These are phyloP conservation scores for Drosophila takahashii DNA, from an alignment of 1,140 invertebrate genomes.

Conservation along the genomic window DNA sequence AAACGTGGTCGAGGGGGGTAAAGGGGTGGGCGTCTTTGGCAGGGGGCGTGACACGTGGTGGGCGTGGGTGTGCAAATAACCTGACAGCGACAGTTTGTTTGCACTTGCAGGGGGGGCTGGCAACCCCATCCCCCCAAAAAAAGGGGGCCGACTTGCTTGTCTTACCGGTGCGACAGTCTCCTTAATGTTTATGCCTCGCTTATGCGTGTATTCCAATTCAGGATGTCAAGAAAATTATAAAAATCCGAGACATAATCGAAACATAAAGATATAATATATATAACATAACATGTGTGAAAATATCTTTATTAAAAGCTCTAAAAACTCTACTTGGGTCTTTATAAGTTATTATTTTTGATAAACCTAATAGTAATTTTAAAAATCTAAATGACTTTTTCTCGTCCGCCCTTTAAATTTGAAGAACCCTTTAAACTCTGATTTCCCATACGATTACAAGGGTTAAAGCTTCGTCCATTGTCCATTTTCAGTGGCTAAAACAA, in stretches of 20 bases:
- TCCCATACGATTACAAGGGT: no score
- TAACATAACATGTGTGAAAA: no score
- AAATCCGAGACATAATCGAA: neutral
- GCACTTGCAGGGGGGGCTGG: slow-evolving; percentile 30
- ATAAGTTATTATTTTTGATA: no score
- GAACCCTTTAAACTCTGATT: no score
- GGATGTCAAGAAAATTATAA: slow-evolving; percentile 16
- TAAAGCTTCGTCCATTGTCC: no score
- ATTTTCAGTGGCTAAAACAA: no score
- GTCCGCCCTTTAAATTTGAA: no score
- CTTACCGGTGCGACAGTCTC: neutral
- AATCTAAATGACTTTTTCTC: no score
- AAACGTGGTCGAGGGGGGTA: slow-evolving; percentile 21
- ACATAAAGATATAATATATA: slow-evolving; percentile 2
- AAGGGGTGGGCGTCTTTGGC: slow-evolving; percentile 2
- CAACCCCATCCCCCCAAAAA: no score
- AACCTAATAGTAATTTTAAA: no score
- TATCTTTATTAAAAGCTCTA: no score
- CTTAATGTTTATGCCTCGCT: slow-evolving; percentile 18
- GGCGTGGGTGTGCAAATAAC: slow-evolving; percentile 43
- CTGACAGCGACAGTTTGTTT: slow-evolving; percentile 43
- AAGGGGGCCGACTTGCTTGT: neutral
- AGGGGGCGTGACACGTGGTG: slow-evolving; percentile 28
- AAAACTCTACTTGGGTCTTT: no score
- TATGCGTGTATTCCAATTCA: slow-evolving; percentile 27